Evolutionary conservation across 92 coral and sea anemone species (phyloP).

Genomic region (Hydrozoanthus gracilis): DNA sequence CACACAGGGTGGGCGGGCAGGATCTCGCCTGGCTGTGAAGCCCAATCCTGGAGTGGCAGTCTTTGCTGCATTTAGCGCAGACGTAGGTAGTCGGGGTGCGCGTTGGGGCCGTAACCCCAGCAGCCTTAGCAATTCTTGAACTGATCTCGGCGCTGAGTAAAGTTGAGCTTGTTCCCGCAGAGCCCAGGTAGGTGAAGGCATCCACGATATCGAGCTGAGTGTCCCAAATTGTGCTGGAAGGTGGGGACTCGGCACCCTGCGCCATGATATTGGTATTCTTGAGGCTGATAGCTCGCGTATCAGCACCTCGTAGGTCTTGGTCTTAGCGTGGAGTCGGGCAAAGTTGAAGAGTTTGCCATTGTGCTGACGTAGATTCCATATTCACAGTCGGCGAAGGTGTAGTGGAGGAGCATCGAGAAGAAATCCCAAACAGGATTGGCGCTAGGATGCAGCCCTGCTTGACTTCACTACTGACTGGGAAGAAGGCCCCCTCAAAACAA

Average conservation of each 20-base stretch:
- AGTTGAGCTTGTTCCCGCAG: neutral
- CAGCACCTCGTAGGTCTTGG: neutral
- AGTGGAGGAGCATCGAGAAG: no score
- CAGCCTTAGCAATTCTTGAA: conserved; percentile 4
- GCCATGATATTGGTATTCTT: neutral
- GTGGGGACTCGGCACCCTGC: neutral
- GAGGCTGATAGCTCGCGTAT: neutral
- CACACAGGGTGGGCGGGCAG: no score
- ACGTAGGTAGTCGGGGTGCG: neutral
- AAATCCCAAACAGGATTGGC: no score
- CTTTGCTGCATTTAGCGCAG: neutral
- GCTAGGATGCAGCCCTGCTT: conserved; percentile 5
- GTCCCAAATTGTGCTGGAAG: conserved; percentile 23
- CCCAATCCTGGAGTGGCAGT: neutral
- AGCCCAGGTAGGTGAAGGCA: conserved; percentile 44
- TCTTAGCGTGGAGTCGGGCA: no score
- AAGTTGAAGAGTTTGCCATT: no score
- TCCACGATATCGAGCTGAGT: conserved; percentile 22
- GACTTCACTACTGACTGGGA: conserved; percentile 1
- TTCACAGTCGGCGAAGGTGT: no score
- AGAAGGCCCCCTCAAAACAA: neutral
- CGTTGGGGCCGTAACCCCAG: conserved; percentile 15
- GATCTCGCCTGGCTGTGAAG: no score
- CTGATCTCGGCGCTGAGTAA: conserved; percentile 38
- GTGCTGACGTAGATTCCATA: no score